Evolutionary conservation across 2,888 invertebrate genomes (phyloP).

Genomic region (Ornithoptera priamus): DNA sequence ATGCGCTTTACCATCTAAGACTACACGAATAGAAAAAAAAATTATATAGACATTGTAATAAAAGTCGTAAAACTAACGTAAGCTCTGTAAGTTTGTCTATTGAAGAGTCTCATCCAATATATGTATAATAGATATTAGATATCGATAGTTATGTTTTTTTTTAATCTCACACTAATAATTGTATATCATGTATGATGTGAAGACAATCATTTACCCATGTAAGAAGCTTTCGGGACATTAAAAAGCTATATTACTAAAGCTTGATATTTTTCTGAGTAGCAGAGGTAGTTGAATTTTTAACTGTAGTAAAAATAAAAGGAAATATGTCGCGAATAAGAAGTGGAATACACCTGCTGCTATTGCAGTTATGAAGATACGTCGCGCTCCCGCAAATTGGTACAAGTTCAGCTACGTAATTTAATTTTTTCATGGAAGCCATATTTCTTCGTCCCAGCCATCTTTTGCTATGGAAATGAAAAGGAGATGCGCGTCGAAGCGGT

Average conservation of each 20-base stretch:
- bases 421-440: slow-evolving; percentile 21
- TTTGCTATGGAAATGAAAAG: slow-evolving; percentile 29
- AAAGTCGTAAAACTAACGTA: too few species aligned
- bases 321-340: background rate
- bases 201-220: too few species aligned
- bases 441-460: slow-evolving; percentile 17
- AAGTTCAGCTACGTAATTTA: slow-evolving; percentile 22
- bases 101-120: too few species aligned
- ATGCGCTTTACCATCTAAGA: too few species aligned
- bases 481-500: slow-evolving; percentile 22
- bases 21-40: too few species aligned
- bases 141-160: too few species aligned
- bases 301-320: background rate
- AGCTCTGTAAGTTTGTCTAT: too few species aligned
- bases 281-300: background rate
- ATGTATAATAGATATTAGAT: too few species aligned
- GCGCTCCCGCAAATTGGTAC: slow-evolving; percentile 15
- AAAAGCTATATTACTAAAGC: background rate
- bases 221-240: background rate
- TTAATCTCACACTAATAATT: too few species aligned
- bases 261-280: background rate
- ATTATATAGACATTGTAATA: too few species aligned
- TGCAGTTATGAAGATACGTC: slow-evolving; percentile 9
- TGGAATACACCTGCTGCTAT: background rate
- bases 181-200: too few species aligned